Base-by-base conservation (phyloP, 2,113 vertebrate species). In the Tiliqua scincoides region DNA sequence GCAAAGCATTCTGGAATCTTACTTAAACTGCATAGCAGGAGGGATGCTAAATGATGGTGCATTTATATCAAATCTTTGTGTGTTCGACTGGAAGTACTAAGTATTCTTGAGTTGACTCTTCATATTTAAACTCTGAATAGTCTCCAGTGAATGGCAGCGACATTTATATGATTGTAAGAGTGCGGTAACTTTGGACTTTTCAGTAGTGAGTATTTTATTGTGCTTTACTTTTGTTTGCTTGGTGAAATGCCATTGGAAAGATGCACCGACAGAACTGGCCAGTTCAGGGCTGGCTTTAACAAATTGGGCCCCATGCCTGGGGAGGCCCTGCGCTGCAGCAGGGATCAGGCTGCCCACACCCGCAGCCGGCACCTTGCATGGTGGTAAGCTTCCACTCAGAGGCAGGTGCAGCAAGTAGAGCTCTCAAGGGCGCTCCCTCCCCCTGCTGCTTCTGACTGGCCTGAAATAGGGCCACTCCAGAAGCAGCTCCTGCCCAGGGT, bases 1-100 rank as follows among this genome's bases (percentile, higher is more conserved):
- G 91, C 87, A 89, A 91, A 90, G 86, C 74, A 67, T 83, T 82
- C 91, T 90, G 89, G 89, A 92, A 95, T 94, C 71, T 57, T 43
- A 18, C 70, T 86, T 79, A 90, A 91, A 92, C 74, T 79, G 17
- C 57, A 70, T 23, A 68, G 65, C 0, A 1, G 52, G 65, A 82
- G 83, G 81, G 81, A 87, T 52, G 35, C 83, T 87, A 89, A 87
- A 85, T 85, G 35, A 83, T 11, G 27, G 23, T 12, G 7, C 17
- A 14, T 54, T 4, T 5, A 71, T 67, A 32, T 77, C 35, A 93
- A 93, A 87, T 37, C 57, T 48, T 75, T 4, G 0, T 0, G 84
- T 78, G 35, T 59, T 79, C 89, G 30, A 88, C 18, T 35, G 0
- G 1, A 77, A 40, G 48, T 70, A 35, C 67, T 85, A 75, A 59